A percentile compares a stretch with the other conserved stretches of the same genome.
Conservation (phyloP, 2,113 vertebrate genomes). For the Glaucidium brasilianum region DNA sequence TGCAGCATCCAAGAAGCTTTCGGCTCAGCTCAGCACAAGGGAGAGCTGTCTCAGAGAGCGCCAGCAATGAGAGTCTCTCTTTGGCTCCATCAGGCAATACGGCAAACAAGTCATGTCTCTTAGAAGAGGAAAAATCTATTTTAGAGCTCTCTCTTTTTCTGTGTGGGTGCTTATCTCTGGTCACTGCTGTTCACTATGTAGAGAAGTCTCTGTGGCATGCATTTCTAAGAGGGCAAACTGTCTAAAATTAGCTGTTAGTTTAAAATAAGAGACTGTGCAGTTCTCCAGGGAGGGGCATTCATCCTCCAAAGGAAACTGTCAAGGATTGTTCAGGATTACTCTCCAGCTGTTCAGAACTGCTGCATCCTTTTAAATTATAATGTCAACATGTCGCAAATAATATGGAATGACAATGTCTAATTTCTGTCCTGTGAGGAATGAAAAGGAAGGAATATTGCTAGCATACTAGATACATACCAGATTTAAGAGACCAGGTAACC, state of each 20-base stretch:
- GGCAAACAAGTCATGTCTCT: constrained; percentile 39
- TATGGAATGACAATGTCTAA: constrained; percentile 60
- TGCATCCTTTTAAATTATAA: constrained; percentile 70
- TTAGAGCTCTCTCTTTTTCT: constrained; percentile 36
- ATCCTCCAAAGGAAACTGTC: constrained; percentile 66
- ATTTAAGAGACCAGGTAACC: constrained; percentile 31
- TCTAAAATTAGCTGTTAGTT: constrained; percentile 66
- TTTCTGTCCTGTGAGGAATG: constrained; percentile 61
- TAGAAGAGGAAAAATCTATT: constrained; percentile 42
- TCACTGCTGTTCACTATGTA: constrained; percentile 50
- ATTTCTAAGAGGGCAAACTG: constrained; percentile 60
- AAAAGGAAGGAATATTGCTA: constrained; percentile 58
- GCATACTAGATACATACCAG: constrained; percentile 24
- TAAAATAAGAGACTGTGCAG: constrained; percentile 56
- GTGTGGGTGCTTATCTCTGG: constrained; percentile 66
- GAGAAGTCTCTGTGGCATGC: constrained; percentile 52
- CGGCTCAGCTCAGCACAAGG: neutral
- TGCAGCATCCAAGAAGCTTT: neutral
- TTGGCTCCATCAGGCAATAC: neutral
- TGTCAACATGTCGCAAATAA: constrained; percentile 60
- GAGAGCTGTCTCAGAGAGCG: neutral
- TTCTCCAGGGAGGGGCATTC: constrained; percentile 60
- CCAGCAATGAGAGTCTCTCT: neutral
- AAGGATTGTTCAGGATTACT: constrained; percentile 69
- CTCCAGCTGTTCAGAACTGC: constrained; percentile 67